A percentile compares a stretch with the other conserved stretches of the same genome.
These are phyloP conservation scores for Phoeniculus purpureus DNA, from an alignment of 2,797 vertebrate species.

Conservation along the genomic window DNA sequence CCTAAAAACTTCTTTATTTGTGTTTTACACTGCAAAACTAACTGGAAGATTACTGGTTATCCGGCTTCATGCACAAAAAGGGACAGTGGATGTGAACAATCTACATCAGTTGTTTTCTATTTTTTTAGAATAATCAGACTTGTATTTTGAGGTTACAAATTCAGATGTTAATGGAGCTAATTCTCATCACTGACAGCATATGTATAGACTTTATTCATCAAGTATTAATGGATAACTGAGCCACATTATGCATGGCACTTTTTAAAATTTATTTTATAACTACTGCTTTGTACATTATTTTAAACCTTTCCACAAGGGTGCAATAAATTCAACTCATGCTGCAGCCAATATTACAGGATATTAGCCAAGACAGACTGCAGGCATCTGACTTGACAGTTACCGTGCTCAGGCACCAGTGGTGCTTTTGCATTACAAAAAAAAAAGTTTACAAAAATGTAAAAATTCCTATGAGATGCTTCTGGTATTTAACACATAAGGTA, in stretches of 20 bases:
- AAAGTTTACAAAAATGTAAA: too few species aligned
- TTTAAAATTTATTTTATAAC: background rate
- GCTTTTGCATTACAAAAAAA: background rate
- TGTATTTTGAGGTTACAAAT: background rate
- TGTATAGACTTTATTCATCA: background rate
- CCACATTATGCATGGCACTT: background rate
- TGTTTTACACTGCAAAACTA: background rate
- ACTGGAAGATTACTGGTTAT: background rate
- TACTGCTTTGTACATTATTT: background rate
- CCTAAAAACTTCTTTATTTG: background rate
- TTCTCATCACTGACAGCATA: background rate
- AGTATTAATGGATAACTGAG: background rate
- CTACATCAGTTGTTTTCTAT: background rate
- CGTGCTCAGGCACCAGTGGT: background rate
- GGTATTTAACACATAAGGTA: background rate
- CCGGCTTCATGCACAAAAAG: background rate
- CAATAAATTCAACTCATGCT: background rate
- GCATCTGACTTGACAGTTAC: background rate
- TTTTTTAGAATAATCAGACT: background rate
- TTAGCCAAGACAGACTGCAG: background rate
- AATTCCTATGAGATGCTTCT: background rate
- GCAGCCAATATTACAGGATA: background rate
- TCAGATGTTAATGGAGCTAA: background rate
- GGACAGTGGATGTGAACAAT: background rate
- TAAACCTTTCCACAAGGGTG: background rate